These are phyloP conservation scores for Brachynemurus nebulosus DNA, from an alignment of 2,888 invertebrate genomes.

Conservation along the genomic window DNA sequence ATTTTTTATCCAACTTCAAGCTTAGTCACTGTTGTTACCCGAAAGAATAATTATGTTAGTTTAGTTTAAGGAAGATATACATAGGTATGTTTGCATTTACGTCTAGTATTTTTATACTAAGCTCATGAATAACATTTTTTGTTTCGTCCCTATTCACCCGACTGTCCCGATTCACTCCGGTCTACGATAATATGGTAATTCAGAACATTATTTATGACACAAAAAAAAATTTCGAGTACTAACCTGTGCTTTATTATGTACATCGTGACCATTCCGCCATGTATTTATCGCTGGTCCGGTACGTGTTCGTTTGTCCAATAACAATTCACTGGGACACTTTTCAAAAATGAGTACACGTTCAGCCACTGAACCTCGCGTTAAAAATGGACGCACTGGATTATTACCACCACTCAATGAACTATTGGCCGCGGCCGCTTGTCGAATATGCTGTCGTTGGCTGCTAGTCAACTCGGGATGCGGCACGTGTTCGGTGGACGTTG, in stretches of 20 bases:
- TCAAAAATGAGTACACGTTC: constrained; percentile 84
- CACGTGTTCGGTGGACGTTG: constrained; percentile 28
- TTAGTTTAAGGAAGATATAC: too few relatives aligned
- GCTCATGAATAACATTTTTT: too few relatives aligned
- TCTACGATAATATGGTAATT: too few relatives aligned
- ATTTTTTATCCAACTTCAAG: too few relatives aligned
- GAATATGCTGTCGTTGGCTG: constrained; percentile 42
- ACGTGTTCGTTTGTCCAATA: constrained; percentile 51
- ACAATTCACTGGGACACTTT: constrained; percentile 69
- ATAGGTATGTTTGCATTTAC: too few relatives aligned
- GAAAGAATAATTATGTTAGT: too few relatives aligned
- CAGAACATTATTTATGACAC: too few relatives aligned
- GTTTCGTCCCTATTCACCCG: too few relatives aligned
- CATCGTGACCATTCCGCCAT: constrained; percentile 7
- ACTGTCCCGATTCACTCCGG: too few relatives aligned
- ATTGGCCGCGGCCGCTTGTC: constrained; percentile 24
- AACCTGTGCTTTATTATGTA: constrained; percentile 27
- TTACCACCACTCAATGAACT: constrained; percentile 16
- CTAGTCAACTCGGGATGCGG: constrained; percentile 53
- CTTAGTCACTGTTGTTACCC: too few relatives aligned
- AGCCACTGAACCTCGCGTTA: constrained; percentile 81
- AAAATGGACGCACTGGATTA: constrained; percentile 68
- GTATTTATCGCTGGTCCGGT: constrained; percentile 26
- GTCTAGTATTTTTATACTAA: too few relatives aligned
- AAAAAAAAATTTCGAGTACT: too few relatives aligned